A percentile compares a stretch with the other conserved stretches of the same genome.
Evolutionary conservation across 2,113 vertebrate species (phyloP).

Genomic region (Entosphenus tridentatus): DNA sequence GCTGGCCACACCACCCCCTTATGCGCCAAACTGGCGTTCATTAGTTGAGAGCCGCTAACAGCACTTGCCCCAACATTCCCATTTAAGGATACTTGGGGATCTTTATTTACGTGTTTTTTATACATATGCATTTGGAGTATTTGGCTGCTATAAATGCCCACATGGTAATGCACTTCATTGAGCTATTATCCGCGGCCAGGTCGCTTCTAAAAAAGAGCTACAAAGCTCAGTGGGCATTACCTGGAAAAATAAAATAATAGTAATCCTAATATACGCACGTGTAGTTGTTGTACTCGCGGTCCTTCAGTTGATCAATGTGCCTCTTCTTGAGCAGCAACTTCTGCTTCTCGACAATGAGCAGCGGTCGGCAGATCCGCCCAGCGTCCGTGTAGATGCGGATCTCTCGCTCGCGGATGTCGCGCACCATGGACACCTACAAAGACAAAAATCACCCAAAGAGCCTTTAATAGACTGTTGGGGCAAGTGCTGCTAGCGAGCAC

Average conservation of each 20-base stretch:
- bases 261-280: slow-evolving; percentile 28
- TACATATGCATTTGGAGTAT: too few species aligned
- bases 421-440: slow-evolving; percentile 76
- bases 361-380: slow-evolving; percentile 72
- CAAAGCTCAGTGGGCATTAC: background rate
- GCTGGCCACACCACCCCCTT: too few species aligned
- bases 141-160: too few species aligned
- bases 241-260: background rate
- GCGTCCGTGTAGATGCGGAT: slow-evolving; percentile 94
- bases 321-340: slow-evolving; percentile 80
- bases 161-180: too few species aligned
- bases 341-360: slow-evolving; percentile 91
- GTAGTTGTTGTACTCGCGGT: slow-evolving; percentile 95
- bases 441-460: background rate
- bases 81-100: too few species aligned
- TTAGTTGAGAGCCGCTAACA: too few species aligned
- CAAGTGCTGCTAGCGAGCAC: too few species aligned
- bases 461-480: too few species aligned
- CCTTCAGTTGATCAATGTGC: slow-evolving; percentile 90
- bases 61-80: too few species aligned
- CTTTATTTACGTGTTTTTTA: too few species aligned
- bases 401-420: slow-evolving; percentile 83
- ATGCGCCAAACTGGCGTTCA: too few species aligned
- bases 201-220: background rate
- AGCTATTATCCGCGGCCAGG: background rate